Evolutionary conservation across 2,888 invertebrate genomes (phyloP), one percentile per base, ranked within the genome.

Genomic region (Athalia rosae): DNA sequence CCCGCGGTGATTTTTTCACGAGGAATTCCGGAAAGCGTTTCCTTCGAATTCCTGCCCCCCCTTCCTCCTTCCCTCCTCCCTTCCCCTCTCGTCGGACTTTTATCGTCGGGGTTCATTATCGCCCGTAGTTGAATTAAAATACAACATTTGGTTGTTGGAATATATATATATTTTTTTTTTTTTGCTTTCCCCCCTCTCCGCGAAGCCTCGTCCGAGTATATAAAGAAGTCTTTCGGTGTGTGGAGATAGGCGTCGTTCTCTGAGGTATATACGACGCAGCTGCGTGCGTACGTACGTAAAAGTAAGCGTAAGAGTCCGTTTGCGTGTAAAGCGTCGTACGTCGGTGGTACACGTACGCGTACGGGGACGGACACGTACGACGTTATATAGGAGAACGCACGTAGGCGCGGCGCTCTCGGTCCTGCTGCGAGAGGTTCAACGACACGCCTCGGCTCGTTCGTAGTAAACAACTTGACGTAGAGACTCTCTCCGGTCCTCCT

Each of bases 401-500:
- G 74, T 74, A 74, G 74, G 74, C 74, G 74, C 74, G 74, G 74
- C 74, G 74, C 62, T 74, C 74, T 15, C 64, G 71, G 71, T 74
- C 74, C 61, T 74, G 41, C 80, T 82, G 85, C 81, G 84, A 87
- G 84, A 87, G 86, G 88, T 88, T 88, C 88, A 88, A 87, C 87
- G 87, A 88, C 88, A 87, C 87, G 87, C 87, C 87, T 87, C 84
- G 86, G 86, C 88, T 87, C 84, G 86, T 85, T 86, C 87, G 87
- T 87, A 86, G 88, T 88, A 87, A 88, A 88, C 88, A 88, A 87
- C 87, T 87, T 86, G 86, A 85, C 86, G 85, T 86, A 87, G 85
- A 85, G 84, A 81, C 79, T 80, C 79, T 79, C 84, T 85, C 85
- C 28, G 82, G 77, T 74, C 69, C 76, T 76, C n/a, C n/a, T n/a